These are phyloP conservation scores for Hippasteria phrygiana DNA, from an alignment of 53 echinoderm and acorn worm genomes.

Conservation along the genomic window DNA sequence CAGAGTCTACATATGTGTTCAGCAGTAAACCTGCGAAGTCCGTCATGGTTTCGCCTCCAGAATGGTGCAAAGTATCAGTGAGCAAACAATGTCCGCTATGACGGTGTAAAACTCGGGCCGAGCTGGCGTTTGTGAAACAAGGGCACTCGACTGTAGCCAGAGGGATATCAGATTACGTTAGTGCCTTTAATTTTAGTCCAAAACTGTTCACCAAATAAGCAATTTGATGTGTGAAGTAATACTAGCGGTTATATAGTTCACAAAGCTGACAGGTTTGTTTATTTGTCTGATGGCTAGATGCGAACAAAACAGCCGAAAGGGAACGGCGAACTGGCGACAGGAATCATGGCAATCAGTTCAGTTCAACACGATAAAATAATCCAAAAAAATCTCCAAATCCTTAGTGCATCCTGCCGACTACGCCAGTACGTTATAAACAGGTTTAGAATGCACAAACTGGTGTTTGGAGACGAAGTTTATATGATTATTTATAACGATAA, in stretches of 20 bases:
- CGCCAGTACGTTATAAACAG: too few relatives aligned
- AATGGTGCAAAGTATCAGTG: neutral
- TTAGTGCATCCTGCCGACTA: too few relatives aligned
- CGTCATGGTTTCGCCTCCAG: neutral
- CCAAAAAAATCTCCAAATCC: too few relatives aligned
- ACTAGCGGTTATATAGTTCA: neutral
- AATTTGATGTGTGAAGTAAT: neutral
- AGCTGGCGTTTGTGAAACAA: neutral
- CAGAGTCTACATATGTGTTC: conserved; percentile 51
- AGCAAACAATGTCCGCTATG: conserved; percentile 7
- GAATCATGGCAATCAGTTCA: too few relatives aligned
- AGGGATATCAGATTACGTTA: neutral
- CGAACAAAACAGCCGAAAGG: too few relatives aligned
- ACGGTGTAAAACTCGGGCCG: neutral
- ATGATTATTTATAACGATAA: too few relatives aligned
- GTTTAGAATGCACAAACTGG: too few relatives aligned
- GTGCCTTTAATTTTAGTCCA: neutral
- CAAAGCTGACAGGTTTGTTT: too few relatives aligned
- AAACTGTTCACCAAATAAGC: neutral
- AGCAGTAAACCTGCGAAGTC: conserved; percentile 37
- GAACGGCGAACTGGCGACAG: too few relatives aligned
- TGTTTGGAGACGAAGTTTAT: too few relatives aligned
- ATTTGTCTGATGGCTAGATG: too few relatives aligned
- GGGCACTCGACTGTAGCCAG: conserved; percentile 9
- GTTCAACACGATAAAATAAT: too few relatives aligned